Conservation (phyloP, 2,888 invertebrate species). For the Melieria picta region DNA sequence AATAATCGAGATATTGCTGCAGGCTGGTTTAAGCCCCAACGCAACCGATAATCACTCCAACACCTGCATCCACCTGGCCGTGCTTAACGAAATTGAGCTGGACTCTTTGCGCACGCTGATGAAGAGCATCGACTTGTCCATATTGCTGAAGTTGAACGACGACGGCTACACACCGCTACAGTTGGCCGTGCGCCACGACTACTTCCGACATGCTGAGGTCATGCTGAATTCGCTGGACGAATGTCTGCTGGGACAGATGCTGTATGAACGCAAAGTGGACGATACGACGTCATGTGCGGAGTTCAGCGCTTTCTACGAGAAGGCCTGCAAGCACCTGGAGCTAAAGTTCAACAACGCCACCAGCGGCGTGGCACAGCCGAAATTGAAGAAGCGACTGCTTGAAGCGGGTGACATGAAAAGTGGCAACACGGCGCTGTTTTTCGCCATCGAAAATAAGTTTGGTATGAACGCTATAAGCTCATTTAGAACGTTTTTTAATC, state of each 20-base stretch:
- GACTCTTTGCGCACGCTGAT: slow-evolving; percentile 52
- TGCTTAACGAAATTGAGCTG: slow-evolving; percentile 51
- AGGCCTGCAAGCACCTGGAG: slow-evolving; percentile 35
- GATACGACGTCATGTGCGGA: slow-evolving; percentile 26
- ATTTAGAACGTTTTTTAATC: not conserved
- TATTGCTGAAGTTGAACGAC: slow-evolving; percentile 54
- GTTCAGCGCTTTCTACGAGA: slow-evolving; percentile 48
- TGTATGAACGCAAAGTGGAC: not conserved
- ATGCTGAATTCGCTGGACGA: slow-evolving; percentile 56
- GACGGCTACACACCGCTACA: slow-evolving; percentile 61
- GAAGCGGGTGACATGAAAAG: slow-evolving; percentile 56
- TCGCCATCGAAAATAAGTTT: slow-evolving; percentile 55
- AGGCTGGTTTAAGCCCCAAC: slow-evolving; percentile 48
- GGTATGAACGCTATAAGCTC: slow-evolving; percentile 39
- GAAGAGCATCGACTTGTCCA: slow-evolving; percentile 50
- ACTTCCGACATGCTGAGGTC: slow-evolving; percentile 54
- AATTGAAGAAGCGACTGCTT: slow-evolving; percentile 46
- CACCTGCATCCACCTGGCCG: slow-evolving; percentile 58
- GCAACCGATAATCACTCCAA: slow-evolving; percentile 55
- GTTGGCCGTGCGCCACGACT: slow-evolving; percentile 56
- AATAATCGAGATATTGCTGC: slow-evolving; percentile 51
- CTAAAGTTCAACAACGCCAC: slow-evolving; percentile 22
- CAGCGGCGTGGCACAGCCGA: slow-evolving; percentile 32
- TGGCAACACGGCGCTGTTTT: slow-evolving; percentile 57
- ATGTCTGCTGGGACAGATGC: slow-evolving; percentile 35